Evolutionary conservation across 2,113 vertebrate species (phyloP).

Genomic region (Lasiurus cinereus): DNA sequence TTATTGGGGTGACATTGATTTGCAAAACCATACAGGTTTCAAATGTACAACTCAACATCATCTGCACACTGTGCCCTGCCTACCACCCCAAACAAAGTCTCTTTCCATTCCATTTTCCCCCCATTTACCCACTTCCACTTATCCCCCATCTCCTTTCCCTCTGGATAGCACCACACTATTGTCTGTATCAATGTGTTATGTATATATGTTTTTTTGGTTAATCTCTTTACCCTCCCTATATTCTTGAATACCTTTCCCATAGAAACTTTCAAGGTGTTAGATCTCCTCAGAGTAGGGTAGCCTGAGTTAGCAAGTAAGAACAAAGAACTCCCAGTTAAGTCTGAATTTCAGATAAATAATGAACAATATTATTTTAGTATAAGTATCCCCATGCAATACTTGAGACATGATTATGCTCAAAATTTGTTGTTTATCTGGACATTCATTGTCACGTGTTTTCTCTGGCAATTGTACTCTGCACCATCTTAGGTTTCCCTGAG

Average conservation of each 20-base stretch:
- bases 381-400: not conserved
- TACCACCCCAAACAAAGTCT: not conserved
- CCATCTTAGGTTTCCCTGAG: not conserved
- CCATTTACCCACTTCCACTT: not conserved
- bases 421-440: not conserved
- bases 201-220: not conserved
- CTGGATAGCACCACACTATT: not conserved
- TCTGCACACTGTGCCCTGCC: not conserved
- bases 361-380: not conserved
- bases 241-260: not conserved
- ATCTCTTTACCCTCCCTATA: not conserved
- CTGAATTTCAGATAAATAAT: slow-evolving; percentile 38
- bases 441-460: not conserved
- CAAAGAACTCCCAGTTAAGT: not conserved
- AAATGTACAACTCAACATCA: not conserved
- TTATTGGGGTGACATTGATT: not conserved
- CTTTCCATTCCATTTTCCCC: not conserved
- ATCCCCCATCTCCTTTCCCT: not conserved
- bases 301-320: slow-evolving; percentile 8
- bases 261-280: not conserved
- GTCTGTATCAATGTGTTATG: not conserved
- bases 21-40: not conserved
- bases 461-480: not conserved
- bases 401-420: not conserved
- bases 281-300: not conserved